Evolutionary conservation across 1,140 invertebrate genomes (phyloP), one percentile per base, ranked within the genome.

Genomic region (Parapsyche elsis): DNA sequence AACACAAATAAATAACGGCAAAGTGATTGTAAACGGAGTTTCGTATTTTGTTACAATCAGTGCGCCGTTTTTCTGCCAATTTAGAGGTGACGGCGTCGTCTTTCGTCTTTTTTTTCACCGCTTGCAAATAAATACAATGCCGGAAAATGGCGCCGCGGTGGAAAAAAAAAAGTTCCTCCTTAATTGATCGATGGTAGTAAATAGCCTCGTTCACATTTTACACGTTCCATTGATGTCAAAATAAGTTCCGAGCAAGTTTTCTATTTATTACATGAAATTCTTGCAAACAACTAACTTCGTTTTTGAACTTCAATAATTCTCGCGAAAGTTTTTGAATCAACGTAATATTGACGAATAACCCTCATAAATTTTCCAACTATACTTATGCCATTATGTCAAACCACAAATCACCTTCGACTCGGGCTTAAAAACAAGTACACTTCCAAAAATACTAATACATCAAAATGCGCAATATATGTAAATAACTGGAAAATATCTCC

Each of bases 201-300:
- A 67, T 67, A 67, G 64, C 64, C 64, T 67, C 64, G 64, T 67
- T 67, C 64, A 67, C 64, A 67, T 67, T 67, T 67, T 67, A 67
- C 64, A 67, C 64, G 64, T 67, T 67, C 64, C 64, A 67, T 67
- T 67, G 64, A 67, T 67, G 64, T 67, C 64, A 24, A 67, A 67
- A 67, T 24, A 67, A 67, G 64, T 67, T 67, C 64, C 10, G 9
- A 24, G 64, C 64, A 67, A 67, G 64, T 67, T 67, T 67, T 23
- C 64, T 67, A 67, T 67, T 67, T 67, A 67, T 67, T 67, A 67
- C 64, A 67, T 67, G 64, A 30, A 67, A 67, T 67, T 67, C 64
- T 67, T 26, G 14, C 64, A 23, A 67, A 67, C 64, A 67, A 67
- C 64, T 67, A 67, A 67, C 64, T 67, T 67, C 64, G 64, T 67